phyloP scores from a whole-genome alignment of 2,888 invertebrate genomes.

The Ornithoptera priamus region DNA sequence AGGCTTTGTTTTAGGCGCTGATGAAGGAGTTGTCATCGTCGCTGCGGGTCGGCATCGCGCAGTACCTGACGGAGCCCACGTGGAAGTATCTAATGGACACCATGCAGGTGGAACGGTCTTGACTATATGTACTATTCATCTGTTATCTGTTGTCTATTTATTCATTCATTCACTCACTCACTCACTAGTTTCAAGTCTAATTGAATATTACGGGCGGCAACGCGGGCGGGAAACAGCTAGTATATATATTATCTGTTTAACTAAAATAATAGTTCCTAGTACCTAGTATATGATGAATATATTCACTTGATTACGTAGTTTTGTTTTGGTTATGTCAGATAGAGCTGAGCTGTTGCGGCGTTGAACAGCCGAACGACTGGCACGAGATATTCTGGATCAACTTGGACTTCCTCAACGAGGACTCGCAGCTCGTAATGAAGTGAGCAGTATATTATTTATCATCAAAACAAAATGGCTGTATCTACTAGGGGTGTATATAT shows the following conservation, averaged over 20 bases:
- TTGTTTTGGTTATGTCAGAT: constrained; percentile 43
- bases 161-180: too few relatives aligned
- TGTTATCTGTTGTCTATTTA: too few relatives aligned
- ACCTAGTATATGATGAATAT: too few relatives aligned
- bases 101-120: constrained; percentile 65
- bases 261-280: too few relatives aligned
- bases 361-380: constrained; percentile 78
- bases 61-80: constrained; percentile 76
- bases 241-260: too few relatives aligned
- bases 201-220: too few relatives aligned
- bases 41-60: constrained; percentile 77
- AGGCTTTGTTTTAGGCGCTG: constrained; percentile 49
- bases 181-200: too few relatives aligned
- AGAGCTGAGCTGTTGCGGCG: constrained; percentile 79
- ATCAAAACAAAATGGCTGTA: too few relatives aligned
- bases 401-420: constrained; percentile 70
- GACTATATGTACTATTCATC: too few relatives aligned
- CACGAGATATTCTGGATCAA: constrained; percentile 81
- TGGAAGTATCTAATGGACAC: constrained; percentile 81
- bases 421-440: constrained; percentile 65
- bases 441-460: constrained; percentile 36
- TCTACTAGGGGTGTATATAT: too few relatives aligned
- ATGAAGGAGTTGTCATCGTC: constrained; percentile 74
- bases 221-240: too few relatives aligned
- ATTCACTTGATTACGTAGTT: too few relatives aligned